Conservation (phyloP, 23 tunicate genomes). For the Pegea sp. region DNA sequence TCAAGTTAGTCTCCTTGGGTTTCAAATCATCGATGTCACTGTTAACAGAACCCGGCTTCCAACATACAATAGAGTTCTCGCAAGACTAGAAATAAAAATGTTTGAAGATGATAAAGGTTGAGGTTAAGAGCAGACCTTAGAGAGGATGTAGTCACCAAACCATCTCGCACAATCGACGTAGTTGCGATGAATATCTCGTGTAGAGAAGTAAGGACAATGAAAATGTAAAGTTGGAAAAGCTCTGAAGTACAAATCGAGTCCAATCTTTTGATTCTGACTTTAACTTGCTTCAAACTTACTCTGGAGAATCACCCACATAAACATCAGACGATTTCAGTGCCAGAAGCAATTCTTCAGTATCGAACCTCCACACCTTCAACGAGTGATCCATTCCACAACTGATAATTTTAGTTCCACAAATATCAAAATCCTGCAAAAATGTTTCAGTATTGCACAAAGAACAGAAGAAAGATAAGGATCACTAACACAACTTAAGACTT, state of each 20-base stretch:
- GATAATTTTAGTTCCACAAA: conserved; percentile 42
- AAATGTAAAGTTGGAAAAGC: conserved; percentile 82
- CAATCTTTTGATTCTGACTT: too few relatives aligned
- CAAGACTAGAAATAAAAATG: too few relatives aligned
- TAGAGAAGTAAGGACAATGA: conserved; percentile 71
- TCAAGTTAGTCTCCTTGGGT: conserved; percentile 59
- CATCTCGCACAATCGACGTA: conserved; percentile 98
- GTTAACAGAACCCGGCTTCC: conserved; percentile 80
- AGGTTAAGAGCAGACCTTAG: conserved; percentile 39
- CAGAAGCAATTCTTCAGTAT: conserved; percentile 21
- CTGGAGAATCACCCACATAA: conserved; percentile 10
- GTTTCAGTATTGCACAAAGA: neutral
- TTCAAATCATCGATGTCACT: conserved; percentile 40
- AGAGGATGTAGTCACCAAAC: conserved; percentile 88
- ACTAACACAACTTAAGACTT: conserved; percentile 72
- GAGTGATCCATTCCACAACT: conserved; percentile 99
- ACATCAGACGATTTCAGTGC: conserved; percentile 61
- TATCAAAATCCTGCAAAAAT: conserved; percentile 39
- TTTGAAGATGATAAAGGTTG: too few relatives aligned
- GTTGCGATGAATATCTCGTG: conserved; percentile 87
- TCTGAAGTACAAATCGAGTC: too few relatives aligned
- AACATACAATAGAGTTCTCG: conserved; percentile 64
- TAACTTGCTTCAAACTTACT: too few relatives aligned
- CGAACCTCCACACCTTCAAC: conserved; percentile 71
- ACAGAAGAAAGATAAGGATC: neutral